Evolutionary conservation across 2,888 invertebrate species (phyloP), one percentile per base, ranked within the genome.

Genomic region (Mesopsocus fuscifrons): DNA sequence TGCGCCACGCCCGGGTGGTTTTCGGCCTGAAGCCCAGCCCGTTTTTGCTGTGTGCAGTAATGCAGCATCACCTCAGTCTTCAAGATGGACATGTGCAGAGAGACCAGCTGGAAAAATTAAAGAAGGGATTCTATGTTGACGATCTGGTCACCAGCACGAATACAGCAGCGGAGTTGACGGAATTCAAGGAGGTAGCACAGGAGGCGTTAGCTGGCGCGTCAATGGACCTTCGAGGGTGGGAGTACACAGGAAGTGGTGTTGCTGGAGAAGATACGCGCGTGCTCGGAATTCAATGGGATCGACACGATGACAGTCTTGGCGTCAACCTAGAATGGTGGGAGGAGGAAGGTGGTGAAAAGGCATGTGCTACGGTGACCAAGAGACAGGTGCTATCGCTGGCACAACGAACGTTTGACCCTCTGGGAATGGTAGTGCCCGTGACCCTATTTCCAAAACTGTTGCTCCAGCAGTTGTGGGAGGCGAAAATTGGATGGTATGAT

Each of bases 21-120:
- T 42, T 42, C 18, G 42, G 42, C 11, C 18, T 42, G 16, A 26
- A 22, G 15, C 16, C 30, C 6, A 30, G 30, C 15, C 42, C 42
- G 32, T 43, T 35, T 18, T 9, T 44, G 23, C 31, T 20, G 20
- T 20, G 21, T 16, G 43, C 26, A 18, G 8, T n/a, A 3, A 23
- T 18, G 15, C 9, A 22, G 3, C 20, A n/a, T 5, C 20, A 33
- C 13, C n/a, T n/a, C n/a, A n/a, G n/a, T n/a, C n/a, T n/a, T n/a
- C n/a, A n/a, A n/a, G n/a, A n/a, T n/a, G n/a, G n/a, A n/a, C n/a
- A n/a, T n/a, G n/a, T n/a, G n/a, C n/a, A n/a, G n/a, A n/a, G n/a
- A n/a, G n/a, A n/a, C n/a, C n/a, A n/a, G n/a, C 3, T 6, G 9
- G 5, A 30, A 11, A 30, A 30, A n/a, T 30, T 30, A 30, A 33